Base-by-base conservation (phyloP, 2,113 vertebrate species). In the Albula goreensis region DNA sequence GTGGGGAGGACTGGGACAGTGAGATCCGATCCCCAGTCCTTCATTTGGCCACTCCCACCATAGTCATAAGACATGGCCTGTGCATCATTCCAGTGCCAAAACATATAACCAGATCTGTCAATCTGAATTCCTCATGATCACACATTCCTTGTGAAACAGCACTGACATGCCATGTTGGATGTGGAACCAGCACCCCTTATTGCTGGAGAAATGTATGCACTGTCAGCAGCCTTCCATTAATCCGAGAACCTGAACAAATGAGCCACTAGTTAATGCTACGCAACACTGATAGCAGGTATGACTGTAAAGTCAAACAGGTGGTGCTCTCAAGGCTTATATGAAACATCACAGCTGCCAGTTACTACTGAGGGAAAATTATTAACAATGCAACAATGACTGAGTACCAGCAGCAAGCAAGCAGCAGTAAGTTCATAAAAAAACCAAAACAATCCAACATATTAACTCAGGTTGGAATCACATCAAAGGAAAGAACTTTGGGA, bases 121-220 rank as follows among this genome's bases (percentile, higher is more conserved):
- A 74, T 74, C n/a, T 74, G 2, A 6, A 74, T n/a, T 74, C 50
- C 60, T 50, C 66, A 80, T 85, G 57, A 80, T 60, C 60, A 48
- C 50, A 80, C 84, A 79, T 79, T 85, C 84, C 25, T 48, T 49
- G 11, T 9, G 78, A 85, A 85, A 85, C 74, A 78, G 74, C 51
- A 53, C 31, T 48, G 50, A 79, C 19, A 79, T 19, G 51, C n/a
- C 56, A 63, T 19, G 4, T 53, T 79, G 53, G 15, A 48, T 48
- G 77, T n/a, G 84, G 52, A 79, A 56, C 51, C 60, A 49, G 52
- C 41, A n/a, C 50, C 77, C 56, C 7, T 66, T 60, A 50, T 80
- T 80, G 84, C 84, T 60, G 15, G n/a, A 48, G 5, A 80, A 80
- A 79, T 25, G 74, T 49, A 79, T 56, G 12, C 13, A 80, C 84